Conservation (phyloP, 2,888 invertebrate genomes). For the Didymodactylos carnosus region DNA sequence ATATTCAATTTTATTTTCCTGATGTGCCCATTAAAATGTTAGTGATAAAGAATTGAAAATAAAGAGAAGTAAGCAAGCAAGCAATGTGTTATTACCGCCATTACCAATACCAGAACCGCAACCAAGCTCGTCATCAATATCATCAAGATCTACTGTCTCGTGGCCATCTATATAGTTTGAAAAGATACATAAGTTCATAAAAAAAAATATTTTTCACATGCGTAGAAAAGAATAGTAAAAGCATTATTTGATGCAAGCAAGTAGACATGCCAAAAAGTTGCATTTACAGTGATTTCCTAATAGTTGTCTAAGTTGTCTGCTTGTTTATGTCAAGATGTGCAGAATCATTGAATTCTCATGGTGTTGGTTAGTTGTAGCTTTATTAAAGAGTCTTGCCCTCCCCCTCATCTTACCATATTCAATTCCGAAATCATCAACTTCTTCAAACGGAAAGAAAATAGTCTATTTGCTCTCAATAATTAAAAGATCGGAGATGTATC, state of each 20-base stretch:
- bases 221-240: not conserved
- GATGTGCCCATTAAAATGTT: no score
- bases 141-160: not conserved
- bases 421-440: not conserved
- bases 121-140: not conserved
- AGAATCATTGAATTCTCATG: no score
- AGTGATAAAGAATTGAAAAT: not conserved
- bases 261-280: not conserved
- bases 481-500: not conserved
- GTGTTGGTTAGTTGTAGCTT: no score
- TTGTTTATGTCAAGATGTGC: no score
- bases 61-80: not conserved
- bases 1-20: no score
- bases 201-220: no score
- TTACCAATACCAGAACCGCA: not conserved
- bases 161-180: no score
- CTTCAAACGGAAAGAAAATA: not conserved
- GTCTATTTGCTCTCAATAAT: not conserved
- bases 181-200: no score
- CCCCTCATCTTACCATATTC: not conserved
- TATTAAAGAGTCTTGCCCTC: no score
- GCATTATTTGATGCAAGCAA: not conserved
- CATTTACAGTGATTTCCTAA: not conserved
- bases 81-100: not conserved
- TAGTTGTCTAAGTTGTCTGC: not conserved